Base-by-base conservation (phyloP, 53 echinoderm and acorn worm genomes). In the Holothuria scabra region DNA sequence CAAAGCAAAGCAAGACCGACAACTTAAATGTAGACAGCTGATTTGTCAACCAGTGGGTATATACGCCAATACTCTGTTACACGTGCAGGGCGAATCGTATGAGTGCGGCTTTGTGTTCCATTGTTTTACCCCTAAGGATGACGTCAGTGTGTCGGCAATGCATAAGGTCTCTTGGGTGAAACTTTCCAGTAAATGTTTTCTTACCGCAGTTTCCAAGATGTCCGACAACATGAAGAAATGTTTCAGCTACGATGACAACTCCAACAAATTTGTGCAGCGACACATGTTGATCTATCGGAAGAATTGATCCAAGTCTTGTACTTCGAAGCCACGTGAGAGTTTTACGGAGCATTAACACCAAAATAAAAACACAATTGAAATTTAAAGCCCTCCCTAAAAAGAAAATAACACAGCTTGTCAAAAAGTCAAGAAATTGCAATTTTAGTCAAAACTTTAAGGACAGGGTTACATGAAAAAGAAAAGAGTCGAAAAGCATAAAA, bases 251-350 rank as follows among this genome's bases (percentile, higher is more conserved):
- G 59, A 97, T 86, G 65, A 89, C 87, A 32, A 87, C 70, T 25
- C 90, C 97, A 5, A 97, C 97, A 37, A 94, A 20, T 67, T 97
- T 97, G 81, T 97, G 97, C 29, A 97, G 84, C 46, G 81, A 72
- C 20, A 97, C 88, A 37, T 97, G 94, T 74, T 97, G 97, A 59
- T 97, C 97, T 33, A 95, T 85, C 60, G 92, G 92, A 18, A 90
- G 86, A 21, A 92, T 70, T 31, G 92, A 55, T 26, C 84, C 83
- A 61, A 94, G 55, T 38, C 76, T 86, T 46, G 89, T 97, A 22
- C 92, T 87, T 12, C 97, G 97, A 28, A 94, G 83, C 60, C 84
- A 44, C 21, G 97, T 97, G 46, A 97, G 89, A 52, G 86, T 85
- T 74, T 97, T 97, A 74, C 94, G 90, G 7, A 97, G 74, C 97